Evolutionary conservation across 2,797 vertebrate species (phyloP).

Genomic region (Melanotaenia pygmaea): DNA sequence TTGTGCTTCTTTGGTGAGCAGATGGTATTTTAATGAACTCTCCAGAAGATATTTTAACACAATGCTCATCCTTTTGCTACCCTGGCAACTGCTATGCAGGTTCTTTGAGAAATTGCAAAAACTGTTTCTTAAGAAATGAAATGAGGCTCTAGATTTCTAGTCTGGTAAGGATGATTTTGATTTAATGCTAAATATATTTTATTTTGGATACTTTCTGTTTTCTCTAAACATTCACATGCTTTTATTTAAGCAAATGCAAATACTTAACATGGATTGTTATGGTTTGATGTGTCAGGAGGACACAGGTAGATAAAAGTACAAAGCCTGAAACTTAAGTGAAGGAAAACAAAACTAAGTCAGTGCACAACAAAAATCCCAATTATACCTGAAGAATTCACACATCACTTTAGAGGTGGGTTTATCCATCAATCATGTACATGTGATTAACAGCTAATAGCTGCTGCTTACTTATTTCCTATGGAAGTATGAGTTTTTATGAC

Average conservation of each 20-base stretch:
- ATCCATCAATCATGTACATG: no score
- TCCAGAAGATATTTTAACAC: slow-evolving; percentile 55
- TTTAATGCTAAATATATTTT: neutral
- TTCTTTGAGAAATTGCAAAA: slow-evolving; percentile 40
- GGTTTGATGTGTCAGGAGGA: no score
- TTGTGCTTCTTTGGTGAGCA: slow-evolving; percentile 55
- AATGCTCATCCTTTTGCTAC: slow-evolving; percentile 48
- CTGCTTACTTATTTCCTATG: no score
- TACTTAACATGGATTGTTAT: no score
- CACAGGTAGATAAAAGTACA: neutral
- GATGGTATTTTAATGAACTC: slow-evolving; percentile 75
- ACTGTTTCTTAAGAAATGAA: slow-evolving; percentile 34
- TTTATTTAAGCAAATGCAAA: neutral
- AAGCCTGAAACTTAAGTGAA: neutral
- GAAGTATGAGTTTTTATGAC: no score
- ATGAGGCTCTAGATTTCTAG: slow-evolving; percentile 5
- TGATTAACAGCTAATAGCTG: no score
- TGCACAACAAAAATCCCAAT: neutral
- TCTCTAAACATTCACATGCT: neutral
- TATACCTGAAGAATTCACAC: neutral
- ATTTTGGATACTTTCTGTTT: neutral
- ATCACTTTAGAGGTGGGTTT: neutral
- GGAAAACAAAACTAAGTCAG: neutral
- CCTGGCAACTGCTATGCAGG: slow-evolving; percentile 43
- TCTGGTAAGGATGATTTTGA: neutral